Percentiles rank a stretch among this genome's conserved stretches.
Evolutionary conservation across 2,888 invertebrate species (phyloP).

Genomic region (Adineta ricciae): DNA sequence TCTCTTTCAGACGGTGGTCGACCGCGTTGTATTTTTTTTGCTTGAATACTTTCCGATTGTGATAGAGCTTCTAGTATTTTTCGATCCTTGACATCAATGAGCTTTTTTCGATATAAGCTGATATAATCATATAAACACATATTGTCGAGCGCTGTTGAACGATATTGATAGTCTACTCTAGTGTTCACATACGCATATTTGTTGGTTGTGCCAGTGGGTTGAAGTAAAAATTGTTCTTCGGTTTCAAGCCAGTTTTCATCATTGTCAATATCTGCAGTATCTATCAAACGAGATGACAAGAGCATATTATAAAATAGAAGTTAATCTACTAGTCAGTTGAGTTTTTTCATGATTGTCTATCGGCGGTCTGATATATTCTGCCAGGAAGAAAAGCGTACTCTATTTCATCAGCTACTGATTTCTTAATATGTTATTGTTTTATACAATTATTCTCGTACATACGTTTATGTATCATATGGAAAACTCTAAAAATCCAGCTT

Average conservation of each 20-base stretch:
- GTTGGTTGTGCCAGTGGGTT: background rate
- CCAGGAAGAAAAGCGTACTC: no score
- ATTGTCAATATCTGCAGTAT: background rate
- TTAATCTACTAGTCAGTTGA: no score
- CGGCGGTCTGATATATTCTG: no score
- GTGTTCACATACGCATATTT: background rate
- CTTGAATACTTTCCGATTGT: background rate
- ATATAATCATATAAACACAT: background rate
- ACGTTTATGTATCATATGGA: no score
- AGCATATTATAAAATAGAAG: no score
- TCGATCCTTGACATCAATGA: background rate
- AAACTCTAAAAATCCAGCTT: no score
- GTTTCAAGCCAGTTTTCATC: background rate
- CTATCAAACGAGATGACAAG: background rate
- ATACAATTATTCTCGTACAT: no score
- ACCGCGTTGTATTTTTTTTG: background rate
- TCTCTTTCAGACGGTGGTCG: background rate
- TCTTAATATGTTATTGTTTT: no score
- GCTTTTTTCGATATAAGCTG: background rate
- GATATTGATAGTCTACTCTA: background rate
- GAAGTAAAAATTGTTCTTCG: slow-evolving; percentile 11
- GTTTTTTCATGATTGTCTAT: no score
- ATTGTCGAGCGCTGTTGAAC: background rate
- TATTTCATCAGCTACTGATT: no score
- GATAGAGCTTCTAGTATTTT: background rate